Percentiles rank a stretch among this genome's conserved stretches.
phyloP scores from a whole-genome alignment of 2,888 invertebrate species.

The Hemithea aestivaria region DNA sequence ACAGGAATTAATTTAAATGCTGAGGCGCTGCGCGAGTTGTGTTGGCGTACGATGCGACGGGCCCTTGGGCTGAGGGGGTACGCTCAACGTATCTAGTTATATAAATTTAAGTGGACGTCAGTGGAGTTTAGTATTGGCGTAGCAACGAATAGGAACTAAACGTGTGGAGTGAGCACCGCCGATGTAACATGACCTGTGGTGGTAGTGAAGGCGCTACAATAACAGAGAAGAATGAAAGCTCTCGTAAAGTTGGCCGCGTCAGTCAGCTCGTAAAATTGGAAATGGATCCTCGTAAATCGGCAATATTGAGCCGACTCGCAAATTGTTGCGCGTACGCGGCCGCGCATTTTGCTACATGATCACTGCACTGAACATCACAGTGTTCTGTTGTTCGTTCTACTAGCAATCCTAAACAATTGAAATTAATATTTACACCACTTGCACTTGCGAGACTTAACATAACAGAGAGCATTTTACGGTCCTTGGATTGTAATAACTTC shows the following conservation, averaged over 20 bases:
- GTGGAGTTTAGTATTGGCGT: conserved; percentile 45
- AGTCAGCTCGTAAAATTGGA: conserved; percentile 64
- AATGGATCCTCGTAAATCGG: conserved; percentile 67
- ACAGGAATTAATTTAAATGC: conserved; percentile 42
- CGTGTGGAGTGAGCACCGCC: conserved; percentile 38
- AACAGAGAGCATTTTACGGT: not conserved
- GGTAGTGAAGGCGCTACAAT: conserved; percentile 3
- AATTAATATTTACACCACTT: conserved; percentile 4
- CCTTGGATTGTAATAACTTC: no score
- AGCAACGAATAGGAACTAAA: conserved; percentile 51
- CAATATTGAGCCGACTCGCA: conserved; percentile 58
- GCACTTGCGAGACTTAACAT: not conserved
- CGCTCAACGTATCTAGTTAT: conserved; percentile 34
- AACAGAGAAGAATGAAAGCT: conserved; percentile 37
- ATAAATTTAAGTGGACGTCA: conserved; percentile 51
- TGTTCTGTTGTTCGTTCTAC: conserved; percentile 10
- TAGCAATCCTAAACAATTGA: conserved; percentile 1
- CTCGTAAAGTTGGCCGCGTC: conserved; percentile 51
- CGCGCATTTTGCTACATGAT: conserved; percentile 57
- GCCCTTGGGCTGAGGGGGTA: conserved; percentile 36
- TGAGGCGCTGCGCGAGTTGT: conserved; percentile 41
- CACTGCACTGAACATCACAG: conserved; percentile 30
- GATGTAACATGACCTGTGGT: conserved; percentile 33
- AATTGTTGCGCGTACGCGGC: conserved; percentile 61
- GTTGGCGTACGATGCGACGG: conserved; percentile 43